Evolutionary conservation across 2,113 vertebrate species (phyloP).

Genomic region (Gorsachius goisagi): DNA sequence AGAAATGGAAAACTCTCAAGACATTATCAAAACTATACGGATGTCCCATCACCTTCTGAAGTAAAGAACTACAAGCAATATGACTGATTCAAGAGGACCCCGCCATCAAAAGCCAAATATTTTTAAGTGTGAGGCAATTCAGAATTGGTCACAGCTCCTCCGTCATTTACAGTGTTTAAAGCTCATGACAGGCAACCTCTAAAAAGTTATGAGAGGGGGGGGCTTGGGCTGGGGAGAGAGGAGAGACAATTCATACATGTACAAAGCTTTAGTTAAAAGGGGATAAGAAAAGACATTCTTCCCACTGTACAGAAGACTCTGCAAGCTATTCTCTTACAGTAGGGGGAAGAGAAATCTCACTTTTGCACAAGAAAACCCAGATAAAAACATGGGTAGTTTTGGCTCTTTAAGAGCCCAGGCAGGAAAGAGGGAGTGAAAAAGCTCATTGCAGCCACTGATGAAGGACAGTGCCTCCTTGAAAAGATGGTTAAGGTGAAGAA

Average conservation of each 20-base stretch:
- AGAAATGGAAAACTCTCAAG: background rate
- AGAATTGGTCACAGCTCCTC: background rate
- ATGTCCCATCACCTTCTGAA: background rate
- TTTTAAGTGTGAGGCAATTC: background rate
- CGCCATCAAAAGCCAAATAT: background rate
- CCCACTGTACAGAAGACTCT: background rate
- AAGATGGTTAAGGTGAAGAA: background rate
- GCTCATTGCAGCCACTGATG: background rate
- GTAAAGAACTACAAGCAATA: background rate
- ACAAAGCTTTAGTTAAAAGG: background rate
- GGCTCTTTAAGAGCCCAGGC: background rate
- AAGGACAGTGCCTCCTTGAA: background rate
- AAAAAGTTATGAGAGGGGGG: rapidly evolving
- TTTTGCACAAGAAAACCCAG: background rate
- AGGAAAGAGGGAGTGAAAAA: background rate
- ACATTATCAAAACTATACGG: background rate
- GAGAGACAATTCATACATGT: rapidly evolving
- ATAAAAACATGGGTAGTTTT: background rate
- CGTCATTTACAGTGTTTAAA: background rate
- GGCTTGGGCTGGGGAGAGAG: background rate
- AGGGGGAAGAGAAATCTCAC: background rate
- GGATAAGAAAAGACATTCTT: background rate
- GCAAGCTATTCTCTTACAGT: background rate
- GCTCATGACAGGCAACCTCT: background rate
- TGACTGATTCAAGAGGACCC: background rate